A percentile compares a stretch with the other conserved stretches of the same genome.
Conservation (phyloP, 1,140 invertebrate species). For the Cryptotermes secundus region DNA sequence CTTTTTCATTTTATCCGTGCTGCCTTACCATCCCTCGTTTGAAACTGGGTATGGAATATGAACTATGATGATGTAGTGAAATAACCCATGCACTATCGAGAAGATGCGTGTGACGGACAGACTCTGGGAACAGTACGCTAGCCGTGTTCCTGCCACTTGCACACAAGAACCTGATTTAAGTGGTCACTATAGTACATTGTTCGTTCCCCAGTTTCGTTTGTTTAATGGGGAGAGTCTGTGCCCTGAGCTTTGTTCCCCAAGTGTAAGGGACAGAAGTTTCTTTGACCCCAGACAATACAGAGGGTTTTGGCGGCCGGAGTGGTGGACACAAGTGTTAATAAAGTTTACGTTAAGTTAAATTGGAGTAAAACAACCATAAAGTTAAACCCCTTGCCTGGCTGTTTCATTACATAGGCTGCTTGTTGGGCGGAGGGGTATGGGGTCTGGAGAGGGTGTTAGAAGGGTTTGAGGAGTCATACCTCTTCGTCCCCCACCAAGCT, state of each 20-base stretch:
- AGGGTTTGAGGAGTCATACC: slow-evolving; percentile 6
- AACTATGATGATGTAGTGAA: too few species aligned
- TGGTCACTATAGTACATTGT: neutral
- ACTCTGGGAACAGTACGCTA: too few species aligned
- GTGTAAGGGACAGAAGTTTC: neutral
- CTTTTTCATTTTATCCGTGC: too few species aligned
- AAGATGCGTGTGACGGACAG: too few species aligned
- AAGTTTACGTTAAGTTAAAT: slow-evolving; percentile 31
- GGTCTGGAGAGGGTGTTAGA: neutral
- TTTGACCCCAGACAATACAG: neutral
- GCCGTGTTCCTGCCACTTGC: too few species aligned
- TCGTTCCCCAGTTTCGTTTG: neutral
- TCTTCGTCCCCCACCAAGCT: neutral
- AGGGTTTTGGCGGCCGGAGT: neutral
- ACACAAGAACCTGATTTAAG: neutral
- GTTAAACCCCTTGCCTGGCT: slow-evolving; percentile 25
- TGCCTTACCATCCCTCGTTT: too few species aligned
- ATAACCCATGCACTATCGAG: too few species aligned
- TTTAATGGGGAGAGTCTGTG: neutral
- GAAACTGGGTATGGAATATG: too few species aligned
- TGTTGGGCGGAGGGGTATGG: neutral
- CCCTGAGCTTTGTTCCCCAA: neutral
- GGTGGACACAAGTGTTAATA: slow-evolving; percentile 28
- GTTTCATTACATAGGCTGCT: slow-evolving; percentile 18
- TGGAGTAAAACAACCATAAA: slow-evolving; percentile 28